These are phyloP conservation scores for Propithecus deckenii DNA, from an alignment of 2,797 vertebrate species.

Conservation along the genomic window DNA sequence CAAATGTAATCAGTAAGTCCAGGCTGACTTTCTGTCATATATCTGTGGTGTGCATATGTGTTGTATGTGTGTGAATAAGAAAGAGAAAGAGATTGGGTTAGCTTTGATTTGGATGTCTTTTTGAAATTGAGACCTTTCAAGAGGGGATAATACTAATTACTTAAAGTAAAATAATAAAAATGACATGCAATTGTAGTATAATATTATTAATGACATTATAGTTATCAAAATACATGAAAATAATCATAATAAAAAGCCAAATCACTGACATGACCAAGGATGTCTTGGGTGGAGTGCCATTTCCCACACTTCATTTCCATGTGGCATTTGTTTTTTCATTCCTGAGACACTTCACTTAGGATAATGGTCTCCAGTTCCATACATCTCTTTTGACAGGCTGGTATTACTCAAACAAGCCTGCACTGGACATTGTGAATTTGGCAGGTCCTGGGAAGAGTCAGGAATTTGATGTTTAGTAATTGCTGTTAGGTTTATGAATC, in stretches of 20 bases:
- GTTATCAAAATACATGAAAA: background rate
- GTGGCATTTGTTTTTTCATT: background rate
- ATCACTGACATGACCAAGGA: background rate
- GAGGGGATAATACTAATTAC: background rate
- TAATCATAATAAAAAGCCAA: background rate
- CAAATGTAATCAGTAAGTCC: background rate
- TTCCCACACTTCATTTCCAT: background rate
- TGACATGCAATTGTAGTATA: background rate
- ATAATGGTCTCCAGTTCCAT: background rate
- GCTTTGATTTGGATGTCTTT: background rate
- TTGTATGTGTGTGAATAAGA: background rate
- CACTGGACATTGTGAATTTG: background rate
- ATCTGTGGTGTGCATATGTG: background rate
- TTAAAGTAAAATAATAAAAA: background rate
- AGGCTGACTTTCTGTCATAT: background rate
- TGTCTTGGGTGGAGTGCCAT: background rate
- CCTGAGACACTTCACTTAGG: background rate
- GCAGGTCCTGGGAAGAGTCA: background rate
- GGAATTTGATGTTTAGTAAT: background rate
- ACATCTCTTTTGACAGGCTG: background rate
- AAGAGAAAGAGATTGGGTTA: background rate
- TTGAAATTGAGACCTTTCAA: background rate
- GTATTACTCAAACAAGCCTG: background rate
- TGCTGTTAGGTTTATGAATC: background rate
- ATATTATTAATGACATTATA: background rate